phyloP scores from a whole-genome alignment of 2,888 invertebrate species.

The Pristionchus fissidentatus region DNA sequence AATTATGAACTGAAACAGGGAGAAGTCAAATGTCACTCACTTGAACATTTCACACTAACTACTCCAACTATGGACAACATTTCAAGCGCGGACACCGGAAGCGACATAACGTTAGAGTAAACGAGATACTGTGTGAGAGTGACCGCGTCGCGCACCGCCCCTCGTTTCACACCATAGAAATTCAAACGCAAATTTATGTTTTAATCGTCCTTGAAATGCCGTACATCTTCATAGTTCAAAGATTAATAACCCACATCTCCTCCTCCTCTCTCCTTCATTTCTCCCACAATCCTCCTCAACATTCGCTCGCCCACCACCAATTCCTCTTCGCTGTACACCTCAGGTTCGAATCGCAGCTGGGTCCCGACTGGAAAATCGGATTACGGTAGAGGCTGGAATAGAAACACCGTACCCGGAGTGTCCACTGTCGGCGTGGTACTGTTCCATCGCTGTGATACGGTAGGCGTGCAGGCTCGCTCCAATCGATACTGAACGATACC shows the following conservation, averaged over 20 bases:
- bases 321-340: constrained; percentile 45
- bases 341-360: neutral
- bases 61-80: neutral
- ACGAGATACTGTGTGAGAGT: no score
- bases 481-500: neutral
- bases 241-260: constrained; percentile 6
- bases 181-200: no score
- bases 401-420: neutral
- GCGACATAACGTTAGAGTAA: no score
- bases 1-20: constrained; percentile 38
- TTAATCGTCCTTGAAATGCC: no score
- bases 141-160: no score
- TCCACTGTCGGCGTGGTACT: neutral
- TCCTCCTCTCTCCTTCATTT: constrained; percentile 30
- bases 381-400: neutral
- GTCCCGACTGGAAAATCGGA: neutral
- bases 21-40: constrained; percentile 6
- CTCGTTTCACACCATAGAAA: no score
- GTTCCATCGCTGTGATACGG: neutral
- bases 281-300: constrained; percentile 45
- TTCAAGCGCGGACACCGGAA: no score
- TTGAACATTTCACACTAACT: neutral
- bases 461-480: neutral
- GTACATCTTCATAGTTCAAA: neutral
- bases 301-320: constrained; percentile 15